Evolutionary conservation across 1,140 invertebrate genomes (phyloP), one percentile per base, ranked within the genome.

Genomic region (Hyposmocoma kahamanoa): DNA sequence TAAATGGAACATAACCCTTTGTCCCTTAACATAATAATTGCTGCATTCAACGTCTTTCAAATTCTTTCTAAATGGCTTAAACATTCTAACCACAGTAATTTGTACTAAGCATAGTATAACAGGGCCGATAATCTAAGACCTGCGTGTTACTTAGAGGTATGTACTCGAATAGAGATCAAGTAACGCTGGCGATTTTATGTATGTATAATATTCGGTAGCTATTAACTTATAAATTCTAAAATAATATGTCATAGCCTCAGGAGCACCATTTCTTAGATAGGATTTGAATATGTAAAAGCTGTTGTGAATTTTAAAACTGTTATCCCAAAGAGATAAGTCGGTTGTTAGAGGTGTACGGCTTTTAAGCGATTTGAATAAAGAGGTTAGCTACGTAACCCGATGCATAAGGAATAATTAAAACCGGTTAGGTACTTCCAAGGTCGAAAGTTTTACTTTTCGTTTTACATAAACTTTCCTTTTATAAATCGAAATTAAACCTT

Each of bases 181-280:
- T 8, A 22, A 20, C 22, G 11, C 18, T 62, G 62, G 67, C 30
- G 6, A 44, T 36, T 61, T 47, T 51, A 47, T 45, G 42, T 50
- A 47, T 43, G 34, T 44, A 43, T 36, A 43, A 39, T 47, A 50
- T 59, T 50, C 58, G 42, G 61, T 59, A 65, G 62, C 59, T 50
- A 72, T 72, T 62, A 72, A 56, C 53, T 66, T 63, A 63, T 67
- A 65, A 64, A 65, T 61, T 59, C 45, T 59, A 56, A 49, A 42
- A 44, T 46, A 59, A 63, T 66, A 50, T 67, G 68, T 68, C 68
- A 72, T 72, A 61, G 68, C 68, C 65, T 42, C 17, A 36, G 62
- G 65, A 47, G 22, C 42, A 44, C 43, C 48, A 57, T 59, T 62
- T 67, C 55, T 67, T 53, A 71, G 63, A 61, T 63, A 56, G 32